Conservation (phyloP, 2,888 invertebrate genomes). For the Zootermopsis nevadensis region DNA sequence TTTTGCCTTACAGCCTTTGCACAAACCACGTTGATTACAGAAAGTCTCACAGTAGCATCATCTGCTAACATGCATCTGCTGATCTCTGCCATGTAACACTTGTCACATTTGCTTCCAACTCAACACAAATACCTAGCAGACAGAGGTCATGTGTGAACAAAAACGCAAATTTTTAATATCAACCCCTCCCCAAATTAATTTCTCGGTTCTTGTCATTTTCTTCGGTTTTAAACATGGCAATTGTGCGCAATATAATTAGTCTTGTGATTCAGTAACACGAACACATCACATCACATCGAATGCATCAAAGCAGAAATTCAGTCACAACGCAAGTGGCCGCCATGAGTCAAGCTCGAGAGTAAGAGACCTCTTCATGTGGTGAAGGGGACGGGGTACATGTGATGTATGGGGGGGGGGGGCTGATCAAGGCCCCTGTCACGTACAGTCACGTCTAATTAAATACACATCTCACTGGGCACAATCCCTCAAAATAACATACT, state of each 20-base stretch:
- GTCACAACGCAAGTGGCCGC: conserved; percentile 8
- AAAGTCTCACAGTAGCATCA: too few species aligned
- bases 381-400: not conserved
- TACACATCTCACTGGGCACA: not conserved
- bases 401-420: conserved; percentile 14
- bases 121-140: too few species aligned
- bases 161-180: too few species aligned
- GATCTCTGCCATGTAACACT: too few species aligned
- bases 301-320: conserved; percentile 31
- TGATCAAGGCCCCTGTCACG: conserved; percentile 1
- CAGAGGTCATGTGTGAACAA: too few species aligned
- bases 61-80: too few species aligned
- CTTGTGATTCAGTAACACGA: not conserved
- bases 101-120: too few species aligned
- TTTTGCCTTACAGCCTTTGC: too few species aligned
- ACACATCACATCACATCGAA: not conserved
- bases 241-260: not conserved
- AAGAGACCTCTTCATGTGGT: not conserved
- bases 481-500: too few species aligned
- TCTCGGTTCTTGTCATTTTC: too few species aligned
- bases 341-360: conserved; percentile 16
- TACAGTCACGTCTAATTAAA: conserved; percentile 28
- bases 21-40: too few species aligned
- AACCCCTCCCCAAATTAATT: too few species aligned
- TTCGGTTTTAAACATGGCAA: not conserved